A percentile compares a stretch with the other conserved stretches of the same genome.
phyloP scores from a whole-genome alignment of 2,113 vertebrate genomes.

The Ailurus styani region DNA sequence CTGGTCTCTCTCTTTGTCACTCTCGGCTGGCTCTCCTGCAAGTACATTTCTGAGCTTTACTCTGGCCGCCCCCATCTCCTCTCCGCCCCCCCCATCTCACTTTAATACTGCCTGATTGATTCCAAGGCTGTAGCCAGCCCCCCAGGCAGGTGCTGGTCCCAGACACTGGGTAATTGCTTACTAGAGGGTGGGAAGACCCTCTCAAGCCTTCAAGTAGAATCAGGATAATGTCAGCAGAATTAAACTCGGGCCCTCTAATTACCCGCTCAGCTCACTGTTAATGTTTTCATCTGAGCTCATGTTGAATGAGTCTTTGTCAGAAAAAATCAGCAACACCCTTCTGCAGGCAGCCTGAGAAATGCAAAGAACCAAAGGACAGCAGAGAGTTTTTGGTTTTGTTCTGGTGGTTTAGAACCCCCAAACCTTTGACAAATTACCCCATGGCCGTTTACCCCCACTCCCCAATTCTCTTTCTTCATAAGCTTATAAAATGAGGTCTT shows the following conservation, averaged over 20 bases:
- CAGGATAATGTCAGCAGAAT: constrained; percentile 2
- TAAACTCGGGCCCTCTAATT: constrained; percentile 3
- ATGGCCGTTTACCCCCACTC: fast-evolving
- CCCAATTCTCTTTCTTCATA: neutral
- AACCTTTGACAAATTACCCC: neutral
- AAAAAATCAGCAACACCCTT: neutral
- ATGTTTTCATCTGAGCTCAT: constrained; percentile 45
- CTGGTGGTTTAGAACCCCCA: neutral
- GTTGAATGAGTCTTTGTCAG: constrained; percentile 43
- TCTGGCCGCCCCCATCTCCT: fast-evolving
- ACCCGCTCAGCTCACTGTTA: neutral
- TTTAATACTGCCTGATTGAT: neutral
- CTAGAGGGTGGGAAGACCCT: neutral
- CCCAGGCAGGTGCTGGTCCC: neutral
- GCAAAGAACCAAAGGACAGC: neutral
- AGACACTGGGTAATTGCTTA: neutral
- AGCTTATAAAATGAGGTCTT: neutral
- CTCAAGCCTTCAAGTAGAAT: neutral
- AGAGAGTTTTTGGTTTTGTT: neutral
- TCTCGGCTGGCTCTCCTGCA: neutral
- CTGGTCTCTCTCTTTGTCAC: neutral
- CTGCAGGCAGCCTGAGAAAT: neutral
- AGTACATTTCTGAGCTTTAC: neutral
- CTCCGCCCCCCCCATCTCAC: neutral
- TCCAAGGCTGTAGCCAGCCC: neutral